Base-by-base conservation (phyloP, 2,797 vertebrate species). In the Channa striata region DNA sequence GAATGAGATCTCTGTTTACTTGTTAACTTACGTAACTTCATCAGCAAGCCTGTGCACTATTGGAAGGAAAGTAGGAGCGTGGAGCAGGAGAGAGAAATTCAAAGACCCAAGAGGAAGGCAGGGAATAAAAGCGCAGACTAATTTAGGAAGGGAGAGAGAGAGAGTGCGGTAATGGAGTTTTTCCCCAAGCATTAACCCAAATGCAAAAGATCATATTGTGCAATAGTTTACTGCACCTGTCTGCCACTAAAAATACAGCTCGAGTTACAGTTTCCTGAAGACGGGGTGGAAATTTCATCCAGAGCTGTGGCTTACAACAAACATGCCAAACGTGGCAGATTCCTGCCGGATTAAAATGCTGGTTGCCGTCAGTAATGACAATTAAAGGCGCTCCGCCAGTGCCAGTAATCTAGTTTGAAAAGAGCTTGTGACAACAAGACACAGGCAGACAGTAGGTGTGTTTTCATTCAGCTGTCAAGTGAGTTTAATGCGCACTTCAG, bases 361-460 rank as follows among this genome's bases (percentile, higher is more conserved):
- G 68, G 42, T 72, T 68, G 65, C 72, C n/a, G 53, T 62, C 3
- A 2, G 61, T 63, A 39, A 79, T 71, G 74, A 84, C 87, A 86
- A 80, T 82, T 70, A 82, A 70, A 68, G 39, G 50, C 69, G 71
- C 74, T 30, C 59, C 3, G 77, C 71, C 74, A 59, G 72, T 9
- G 5, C 46, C 0, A 34, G 72, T 88, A 83, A 89, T 84, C 87
- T 63, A 8, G 20, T 48, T 36, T 78, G 79, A 86, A 87, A 81
- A 60, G 77, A 61, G 73, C 51, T 76, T 23, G 36, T 83, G 85
- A 81, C 78, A 81, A 75, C 43, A 0, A 30, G 39, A 69, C 72
- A 51, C 80, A 40, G 20, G 59, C 63, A 56, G 71, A 80, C 71
- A 74, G 72, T 49, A 64, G 77, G 51, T 53, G 64, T 60, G 79